These are phyloP conservation scores for Dexiosoma caninum DNA, from an alignment of 2,888 invertebrate species.

Conservation along the genomic window DNA sequence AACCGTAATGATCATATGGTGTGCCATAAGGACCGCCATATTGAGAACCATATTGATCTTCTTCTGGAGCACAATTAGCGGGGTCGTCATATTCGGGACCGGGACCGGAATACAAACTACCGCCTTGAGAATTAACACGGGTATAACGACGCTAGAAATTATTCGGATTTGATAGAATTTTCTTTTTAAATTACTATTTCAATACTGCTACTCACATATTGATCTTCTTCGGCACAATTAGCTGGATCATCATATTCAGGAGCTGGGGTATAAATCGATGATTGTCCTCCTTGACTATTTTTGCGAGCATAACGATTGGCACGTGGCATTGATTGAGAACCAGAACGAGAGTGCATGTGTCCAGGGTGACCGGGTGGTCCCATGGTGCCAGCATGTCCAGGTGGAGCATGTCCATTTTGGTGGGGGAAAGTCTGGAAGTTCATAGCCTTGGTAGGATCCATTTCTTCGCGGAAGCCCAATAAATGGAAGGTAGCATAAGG, in stretches of 20 bases:
- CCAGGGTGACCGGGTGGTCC: slow-evolving; percentile 88
- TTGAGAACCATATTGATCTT: slow-evolving; percentile 93
- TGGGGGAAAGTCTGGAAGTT: slow-evolving; percentile 92
- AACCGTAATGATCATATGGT: slow-evolving; percentile 93
- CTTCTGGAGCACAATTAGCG: slow-evolving; percentile 93
- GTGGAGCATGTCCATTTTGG: slow-evolving; percentile 82
- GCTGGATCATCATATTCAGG: slow-evolving; percentile 96
- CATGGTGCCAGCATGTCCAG: slow-evolving; percentile 88
- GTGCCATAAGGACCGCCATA: slow-evolving; percentile 86
- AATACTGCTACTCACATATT: slow-evolving; percentile 82
- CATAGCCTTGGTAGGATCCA: slow-evolving; percentile 94
- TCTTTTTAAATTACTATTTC: neutral
- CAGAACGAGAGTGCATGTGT: slow-evolving; percentile 89
- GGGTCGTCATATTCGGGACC: slow-evolving; percentile 96
- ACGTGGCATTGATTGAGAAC: slow-evolving; percentile 92
- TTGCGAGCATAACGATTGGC: slow-evolving; percentile 85
- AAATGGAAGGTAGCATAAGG: slow-evolving; percentile 98
- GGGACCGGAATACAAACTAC: slow-evolving; percentile 82
- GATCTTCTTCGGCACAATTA: slow-evolving; percentile 94
- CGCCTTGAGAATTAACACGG: slow-evolving; percentile 82
- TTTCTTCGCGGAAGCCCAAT: slow-evolving; percentile 95
- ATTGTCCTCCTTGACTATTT: slow-evolving; percentile 89
- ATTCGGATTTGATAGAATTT: neutral
- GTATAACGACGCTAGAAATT: slow-evolving; percentile 82
- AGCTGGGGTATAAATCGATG: slow-evolving; percentile 88